Percentiles rank a stretch among this genome's conserved stretches.
These are phyloP conservation scores for Gadopsis marmoratus DNA, from an alignment of 2,797 vertebrate species.

Conservation along the genomic window DNA sequence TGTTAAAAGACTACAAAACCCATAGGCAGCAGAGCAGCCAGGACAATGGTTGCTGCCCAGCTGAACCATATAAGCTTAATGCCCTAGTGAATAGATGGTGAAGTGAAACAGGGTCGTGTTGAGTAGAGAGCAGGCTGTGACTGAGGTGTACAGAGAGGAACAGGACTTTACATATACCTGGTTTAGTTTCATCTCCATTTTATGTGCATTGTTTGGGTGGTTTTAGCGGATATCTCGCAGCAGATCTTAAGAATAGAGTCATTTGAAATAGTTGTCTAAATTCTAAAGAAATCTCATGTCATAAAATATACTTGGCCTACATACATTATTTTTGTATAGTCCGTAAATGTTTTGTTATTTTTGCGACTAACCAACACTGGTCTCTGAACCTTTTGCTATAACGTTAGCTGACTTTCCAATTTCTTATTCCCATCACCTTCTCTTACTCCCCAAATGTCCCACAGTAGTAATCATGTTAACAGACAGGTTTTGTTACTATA, in stretches of 20 bases:
- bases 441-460: not conserved
- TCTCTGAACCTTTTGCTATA: not conserved
- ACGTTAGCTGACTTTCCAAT: not conserved
- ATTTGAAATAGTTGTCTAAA: not conserved
- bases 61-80: no score
- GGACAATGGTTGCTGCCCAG: no score
- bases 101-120: no score
- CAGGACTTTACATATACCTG: not conserved
- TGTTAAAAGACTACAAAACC: no score
- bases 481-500: conserved; percentile 47
- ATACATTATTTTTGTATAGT: not conserved
- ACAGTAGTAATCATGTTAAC: not conserved
- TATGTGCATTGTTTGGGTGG: not conserved
- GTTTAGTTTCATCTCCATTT: not conserved
- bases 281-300: not conserved
- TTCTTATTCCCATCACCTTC: not conserved
- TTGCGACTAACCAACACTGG: not conserved
- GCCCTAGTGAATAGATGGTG: no score
- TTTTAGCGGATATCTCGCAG: not conserved
- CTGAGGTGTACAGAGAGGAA: no score
- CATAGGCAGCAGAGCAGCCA: no score
- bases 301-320: not conserved
- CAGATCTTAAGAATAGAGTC: not conserved
- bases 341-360: not conserved
- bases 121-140: no score